phyloP scores from a whole-genome alignment of 1,140 invertebrate species.

The Whitmania pigra region DNA sequence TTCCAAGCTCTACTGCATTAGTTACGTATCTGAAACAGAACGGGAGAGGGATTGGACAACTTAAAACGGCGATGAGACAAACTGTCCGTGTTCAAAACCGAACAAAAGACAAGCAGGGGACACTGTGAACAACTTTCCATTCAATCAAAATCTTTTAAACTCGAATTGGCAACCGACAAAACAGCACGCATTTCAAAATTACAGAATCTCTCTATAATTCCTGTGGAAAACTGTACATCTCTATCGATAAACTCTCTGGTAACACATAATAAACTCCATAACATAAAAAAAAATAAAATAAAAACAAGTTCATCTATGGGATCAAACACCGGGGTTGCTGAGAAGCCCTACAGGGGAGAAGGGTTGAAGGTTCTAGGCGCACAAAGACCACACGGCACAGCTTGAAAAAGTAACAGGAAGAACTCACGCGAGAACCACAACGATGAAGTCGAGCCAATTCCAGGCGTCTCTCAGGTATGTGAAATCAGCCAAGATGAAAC shows the following conservation, averaged over 20 bases:
- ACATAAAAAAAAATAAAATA: background rate
- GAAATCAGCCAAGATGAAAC: constrained; percentile 85
- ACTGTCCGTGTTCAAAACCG: background rate
- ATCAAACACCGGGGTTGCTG: too few species aligned
- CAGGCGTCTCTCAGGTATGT: constrained; percentile 90
- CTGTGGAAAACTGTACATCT: background rate
- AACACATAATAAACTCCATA: background rate
- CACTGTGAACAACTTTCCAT: too few species aligned
- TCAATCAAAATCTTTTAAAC: background rate
- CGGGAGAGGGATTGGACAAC: background rate
- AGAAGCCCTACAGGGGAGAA: background rate
- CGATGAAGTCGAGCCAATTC: constrained; percentile 94
- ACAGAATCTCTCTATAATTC: background rate
- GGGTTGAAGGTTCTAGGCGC: background rate
- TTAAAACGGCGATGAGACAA: background rate
- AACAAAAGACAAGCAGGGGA: background rate
- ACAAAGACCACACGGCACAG: background rate
- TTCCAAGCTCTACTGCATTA: constrained; percentile 68
- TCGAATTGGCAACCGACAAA: background rate
- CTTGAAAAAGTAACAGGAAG: background rate
- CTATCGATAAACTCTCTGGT: background rate
- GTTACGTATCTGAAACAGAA: constrained; percentile 77
- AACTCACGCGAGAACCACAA: constrained; percentile 81
- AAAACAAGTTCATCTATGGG: background rate
- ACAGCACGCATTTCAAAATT: background rate